Conservation (phyloP, 2,797 vertebrate species). For the Luscinia megarhynchos region DNA sequence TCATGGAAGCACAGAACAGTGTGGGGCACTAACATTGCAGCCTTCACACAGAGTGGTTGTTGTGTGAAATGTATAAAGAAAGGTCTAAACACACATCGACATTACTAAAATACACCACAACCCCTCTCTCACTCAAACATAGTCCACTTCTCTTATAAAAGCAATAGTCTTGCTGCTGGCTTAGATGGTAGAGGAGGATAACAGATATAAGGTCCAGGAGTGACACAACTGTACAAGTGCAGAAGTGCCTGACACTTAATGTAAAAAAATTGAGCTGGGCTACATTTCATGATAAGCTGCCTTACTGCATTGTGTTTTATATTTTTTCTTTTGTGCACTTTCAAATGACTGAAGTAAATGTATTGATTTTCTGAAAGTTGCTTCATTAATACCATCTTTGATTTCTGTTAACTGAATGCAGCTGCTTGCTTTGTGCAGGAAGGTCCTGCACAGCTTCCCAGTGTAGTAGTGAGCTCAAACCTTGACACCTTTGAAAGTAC, state of each 20-base stretch:
- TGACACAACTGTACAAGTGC: fast-evolving
- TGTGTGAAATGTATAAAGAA: neutral
- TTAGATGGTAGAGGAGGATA: neutral
- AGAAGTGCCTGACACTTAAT: neutral
- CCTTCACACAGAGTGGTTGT: neutral
- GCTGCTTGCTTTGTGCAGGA: neutral
- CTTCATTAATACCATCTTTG: neutral
- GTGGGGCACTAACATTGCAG: neutral
- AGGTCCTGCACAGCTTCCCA: neutral
- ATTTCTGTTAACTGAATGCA: neutral
- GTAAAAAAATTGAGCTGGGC: neutral
- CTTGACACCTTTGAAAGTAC: neutral
- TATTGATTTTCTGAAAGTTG: neutral
- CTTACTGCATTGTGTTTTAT: fast-evolving
- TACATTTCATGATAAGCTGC: too few relatives aligned
- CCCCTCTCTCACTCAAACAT: fast-evolving
- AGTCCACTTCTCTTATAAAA: neutral
- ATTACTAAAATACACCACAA: neutral
- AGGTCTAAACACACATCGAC: neutral
- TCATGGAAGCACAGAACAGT: slow-evolving; percentile 29
- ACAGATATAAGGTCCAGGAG: fast-evolving
- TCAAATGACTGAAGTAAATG: neutral
- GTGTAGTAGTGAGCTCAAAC: neutral
- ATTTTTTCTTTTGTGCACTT: neutral
- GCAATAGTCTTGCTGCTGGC: neutral